These are phyloP conservation scores for Eretmochelys imbricata DNA, from an alignment of 2,113 vertebrate species.

Conservation along the genomic window DNA sequence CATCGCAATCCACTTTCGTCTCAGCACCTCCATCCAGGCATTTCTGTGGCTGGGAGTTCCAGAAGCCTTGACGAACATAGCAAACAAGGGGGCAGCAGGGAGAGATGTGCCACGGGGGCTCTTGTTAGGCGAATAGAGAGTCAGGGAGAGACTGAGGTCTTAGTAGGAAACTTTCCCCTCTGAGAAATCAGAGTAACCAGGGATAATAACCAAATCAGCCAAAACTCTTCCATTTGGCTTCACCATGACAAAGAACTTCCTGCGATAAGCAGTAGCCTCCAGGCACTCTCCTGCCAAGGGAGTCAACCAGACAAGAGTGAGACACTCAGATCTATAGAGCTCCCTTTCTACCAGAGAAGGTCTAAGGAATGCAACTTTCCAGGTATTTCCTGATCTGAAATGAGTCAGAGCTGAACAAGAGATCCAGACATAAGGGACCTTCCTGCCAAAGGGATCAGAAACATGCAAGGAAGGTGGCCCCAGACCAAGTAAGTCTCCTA, in stretches of 20 bases:
- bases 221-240: not conserved
- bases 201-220: not conserved
- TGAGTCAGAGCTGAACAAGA: not conserved
- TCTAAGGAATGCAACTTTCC: not conserved
- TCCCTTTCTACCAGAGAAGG: not conserved
- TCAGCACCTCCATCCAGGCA: not conserved
- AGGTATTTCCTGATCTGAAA: not conserved
- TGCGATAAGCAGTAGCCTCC: not conserved
- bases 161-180: not conserved
- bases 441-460: rapidly evolving
- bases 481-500: not conserved
- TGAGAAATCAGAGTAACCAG: not conserved
- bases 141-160: not conserved
- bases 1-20: not conserved
- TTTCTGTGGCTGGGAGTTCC: not conserved
- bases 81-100: not conserved
- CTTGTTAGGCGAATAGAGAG: not conserved
- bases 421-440: not conserved
- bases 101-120: not conserved
- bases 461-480: rapidly evolving
- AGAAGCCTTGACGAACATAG: not conserved
- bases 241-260: not conserved
- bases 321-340: not conserved
- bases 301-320: not conserved
- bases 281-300: not conserved